Evolutionary conservation across 2,888 invertebrate genomes (phyloP), one percentile per base, ranked within the genome.

Genomic region (Panopea generosa): DNA sequence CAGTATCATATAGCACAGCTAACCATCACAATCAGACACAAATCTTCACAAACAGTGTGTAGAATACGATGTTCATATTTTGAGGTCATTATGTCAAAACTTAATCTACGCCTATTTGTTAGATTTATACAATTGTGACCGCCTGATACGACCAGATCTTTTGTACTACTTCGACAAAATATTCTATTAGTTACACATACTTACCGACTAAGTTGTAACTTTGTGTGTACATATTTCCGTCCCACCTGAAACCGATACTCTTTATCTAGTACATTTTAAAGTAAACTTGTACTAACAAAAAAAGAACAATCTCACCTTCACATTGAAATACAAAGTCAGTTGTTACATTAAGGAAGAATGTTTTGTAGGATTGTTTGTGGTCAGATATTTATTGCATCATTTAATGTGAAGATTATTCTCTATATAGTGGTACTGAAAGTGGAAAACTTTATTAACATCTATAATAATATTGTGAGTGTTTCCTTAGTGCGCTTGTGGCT

Each of bases 161-260:
- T 73, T 73, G 73, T 73, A 27, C 29, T 22, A 7, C 26, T 22
- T 43, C 50, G 53, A 53, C 50, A 45, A 49, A 47, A 49, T 66
- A 67, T 73, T 73, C 67, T 66, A 56, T 73, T 55, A 56, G 61
- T 56, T 61, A 73, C 61, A 61, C 67, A 73, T 61, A 40, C 55
- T 57, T 66, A 40, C 43, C n/a, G 53, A 59, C 33, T 50, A 71
- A 52, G 57, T 67, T 63, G 63, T 33, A 33, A 33, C 33, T 33
- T 33, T 33, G 33, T 33, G 33, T 33, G 33, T 33, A 33, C 33
- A 33, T 65, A 72, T 72, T 66, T 72, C 66, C 66, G 57, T 60
- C 60, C 60, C 45, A 6, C 7, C 9, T 60, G 72, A 47, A 66
- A 72, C 33, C 4, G 27, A 33, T 33, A 33, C 33, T 11, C 33